Base-by-base conservation (phyloP, 2,113 vertebrate genomes). In the Nesogale talazaci region DNA sequence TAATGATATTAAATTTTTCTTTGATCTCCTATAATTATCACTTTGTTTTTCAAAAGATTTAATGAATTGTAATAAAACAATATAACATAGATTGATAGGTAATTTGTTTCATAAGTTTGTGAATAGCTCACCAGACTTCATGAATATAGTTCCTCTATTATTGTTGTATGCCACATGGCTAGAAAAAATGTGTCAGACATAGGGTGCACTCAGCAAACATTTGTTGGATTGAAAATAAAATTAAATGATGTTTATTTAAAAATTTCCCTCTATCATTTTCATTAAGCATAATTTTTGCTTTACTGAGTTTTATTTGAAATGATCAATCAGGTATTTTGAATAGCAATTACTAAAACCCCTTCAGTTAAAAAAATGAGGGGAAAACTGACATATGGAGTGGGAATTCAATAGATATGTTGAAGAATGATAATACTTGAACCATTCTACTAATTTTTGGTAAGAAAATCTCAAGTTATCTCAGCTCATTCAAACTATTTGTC, bases 141-240 rank as follows among this genome's bases (percentile, higher is more conserved):
- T 29, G n/a, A 2, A 87, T 81, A 88, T 1, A 15, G 2, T 19
- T 82, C 27, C 23, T 61, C 59, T 61, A 22, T 40, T 5, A 38
- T 6, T 61, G n/a, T 17, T 70, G 27, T 36, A 52, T 27, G 5
- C 2, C 9, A 77, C 3, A 1, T 56, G n/a, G 2, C 20, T 93
- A 42, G 22, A 69, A 83, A 83, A 72, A 94, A 59, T 23, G 75
- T 2, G 2, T 86, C 2, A 69, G 14, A 78, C 11, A 80, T 57
- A 74, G 31, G 77, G 75, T 70, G 6, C 9, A 52, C 6, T 77
- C 65, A 82, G n/a, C 3, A 20, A 90, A 52, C 31, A 89, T 78
- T 89, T 91, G 14, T 17, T 57, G 27, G 81, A 75, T 65, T 88
- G 16, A 94, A 92, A 94, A 78, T 78, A 77, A 5, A 88, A 67